A percentile compares a stretch with the other conserved stretches of the same genome.
phyloP scores from a whole-genome alignment of 2,113 vertebrate species.

The Scytalopus superciliaris region DNA sequence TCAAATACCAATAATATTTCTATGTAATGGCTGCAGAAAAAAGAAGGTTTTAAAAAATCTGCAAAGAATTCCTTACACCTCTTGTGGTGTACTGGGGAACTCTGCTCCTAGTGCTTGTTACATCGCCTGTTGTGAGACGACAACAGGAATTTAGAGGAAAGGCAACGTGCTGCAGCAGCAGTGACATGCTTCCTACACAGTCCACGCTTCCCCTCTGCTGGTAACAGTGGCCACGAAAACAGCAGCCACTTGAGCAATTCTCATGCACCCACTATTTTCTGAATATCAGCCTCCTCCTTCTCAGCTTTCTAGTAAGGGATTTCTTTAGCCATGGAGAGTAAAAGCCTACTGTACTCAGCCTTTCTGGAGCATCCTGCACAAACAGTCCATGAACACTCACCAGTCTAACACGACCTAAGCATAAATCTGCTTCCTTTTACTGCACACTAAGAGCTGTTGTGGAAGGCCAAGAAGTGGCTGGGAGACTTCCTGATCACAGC shows the following conservation, averaged over 20 bases:
- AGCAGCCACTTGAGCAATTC: background rate
- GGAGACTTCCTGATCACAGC: background rate
- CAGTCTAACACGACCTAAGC: background rate
- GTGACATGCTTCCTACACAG: background rate
- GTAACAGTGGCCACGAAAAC: background rate
- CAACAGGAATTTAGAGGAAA: background rate
- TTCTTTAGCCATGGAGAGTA: background rate
- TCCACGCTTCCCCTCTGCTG: background rate
- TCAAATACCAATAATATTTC: background rate
- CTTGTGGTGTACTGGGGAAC: background rate
- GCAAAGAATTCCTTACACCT: background rate
- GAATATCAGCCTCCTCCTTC: background rate
- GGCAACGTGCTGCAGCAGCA: fast-evolving
- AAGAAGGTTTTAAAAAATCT: background rate
- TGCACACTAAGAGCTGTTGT: background rate
- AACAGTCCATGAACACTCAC: background rate
- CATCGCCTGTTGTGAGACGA: background rate
- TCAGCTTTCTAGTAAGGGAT: background rate
- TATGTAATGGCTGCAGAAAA: background rate
- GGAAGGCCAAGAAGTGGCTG: background rate
- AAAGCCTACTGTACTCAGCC: background rate
- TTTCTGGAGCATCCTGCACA: background rate
- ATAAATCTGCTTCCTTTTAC: background rate
- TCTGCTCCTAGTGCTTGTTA: background rate
- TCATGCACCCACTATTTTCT: background rate